Evolutionary conservation across 2,888 invertebrate species (phyloP).

Genomic region (Monochamus alternatus): DNA sequence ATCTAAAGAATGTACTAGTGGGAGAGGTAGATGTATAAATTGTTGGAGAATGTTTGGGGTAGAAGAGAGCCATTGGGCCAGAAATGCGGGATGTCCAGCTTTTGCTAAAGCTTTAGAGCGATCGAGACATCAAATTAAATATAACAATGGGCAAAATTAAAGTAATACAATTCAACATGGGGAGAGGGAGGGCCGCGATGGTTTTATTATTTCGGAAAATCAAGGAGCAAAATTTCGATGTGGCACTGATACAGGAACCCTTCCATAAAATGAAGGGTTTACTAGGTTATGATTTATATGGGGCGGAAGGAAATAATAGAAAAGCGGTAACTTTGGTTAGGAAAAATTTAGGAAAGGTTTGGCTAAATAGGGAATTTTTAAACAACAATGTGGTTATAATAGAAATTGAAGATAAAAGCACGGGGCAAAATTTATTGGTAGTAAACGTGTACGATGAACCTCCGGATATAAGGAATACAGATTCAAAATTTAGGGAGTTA

Average conservation of each 20-base stretch:
- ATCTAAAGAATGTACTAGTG: background rate
- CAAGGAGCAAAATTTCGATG: background rate
- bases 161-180: background rate
- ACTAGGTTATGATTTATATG: background rate
- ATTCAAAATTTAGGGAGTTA: background rate
- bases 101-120: background rate
- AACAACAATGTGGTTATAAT: background rate
- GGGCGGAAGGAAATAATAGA: background rate
- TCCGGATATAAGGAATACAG: slow-evolving; percentile 24
- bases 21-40: background rate
- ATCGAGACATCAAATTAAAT: background rate
- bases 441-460: slow-evolving; percentile 36
- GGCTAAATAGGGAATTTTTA: background rate
- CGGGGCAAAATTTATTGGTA: background rate
- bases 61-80: no score
- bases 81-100: no score
- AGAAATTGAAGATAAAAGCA: background rate
- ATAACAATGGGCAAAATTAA: background rate
- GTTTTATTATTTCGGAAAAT: background rate
- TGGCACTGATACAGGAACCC: slow-evolving; percentile 1
- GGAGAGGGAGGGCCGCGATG: background rate
- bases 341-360: background rate
- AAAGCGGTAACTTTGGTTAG: background rate
- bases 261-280: background rate
- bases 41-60: background rate